Conservation (phyloP, 2,888 invertebrate species). For the Cosmia pyralina region DNA sequence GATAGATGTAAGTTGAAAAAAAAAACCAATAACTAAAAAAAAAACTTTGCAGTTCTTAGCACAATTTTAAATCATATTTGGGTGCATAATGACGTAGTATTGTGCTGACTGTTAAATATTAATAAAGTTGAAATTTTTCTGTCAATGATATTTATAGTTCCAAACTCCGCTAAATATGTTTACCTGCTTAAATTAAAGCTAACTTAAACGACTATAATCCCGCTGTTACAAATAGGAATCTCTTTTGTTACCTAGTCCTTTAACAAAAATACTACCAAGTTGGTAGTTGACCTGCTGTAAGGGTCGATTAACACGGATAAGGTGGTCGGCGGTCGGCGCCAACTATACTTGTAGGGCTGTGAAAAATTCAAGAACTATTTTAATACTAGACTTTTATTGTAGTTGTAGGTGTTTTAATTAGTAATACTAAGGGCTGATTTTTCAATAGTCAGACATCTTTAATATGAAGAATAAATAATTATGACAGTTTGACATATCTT, state of each 20-base stretch:
- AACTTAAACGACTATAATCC: not conserved
- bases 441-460: too few species aligned
- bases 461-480: too few species aligned
- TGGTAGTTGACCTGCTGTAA: slow-evolving; percentile 59
- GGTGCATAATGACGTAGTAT: not conserved
- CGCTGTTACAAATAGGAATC: slow-evolving; percentile 7
- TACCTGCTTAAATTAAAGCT: not conserved
- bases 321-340: slow-evolving; percentile 47
- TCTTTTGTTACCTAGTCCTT: slow-evolving; percentile 18
- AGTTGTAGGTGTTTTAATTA: too few species aligned
- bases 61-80: not conserved
- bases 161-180: not conserved
- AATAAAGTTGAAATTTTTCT: not conserved
- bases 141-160: not conserved
- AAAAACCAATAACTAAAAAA: too few species aligned
- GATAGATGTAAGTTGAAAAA: too few species aligned
- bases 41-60: not conserved
- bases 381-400: too few species aligned
- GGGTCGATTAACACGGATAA: slow-evolving; percentile 54
- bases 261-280: slow-evolving; percentile 32
- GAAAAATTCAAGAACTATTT: too few species aligned
- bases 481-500: too few species aligned
- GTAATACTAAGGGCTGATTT: too few species aligned
- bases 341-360: slow-evolving; percentile 42
- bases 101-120: not conserved